Evolutionary conservation across 2,797 vertebrate species (phyloP).

Genomic region (Gymnothorax reevesii): DNA sequence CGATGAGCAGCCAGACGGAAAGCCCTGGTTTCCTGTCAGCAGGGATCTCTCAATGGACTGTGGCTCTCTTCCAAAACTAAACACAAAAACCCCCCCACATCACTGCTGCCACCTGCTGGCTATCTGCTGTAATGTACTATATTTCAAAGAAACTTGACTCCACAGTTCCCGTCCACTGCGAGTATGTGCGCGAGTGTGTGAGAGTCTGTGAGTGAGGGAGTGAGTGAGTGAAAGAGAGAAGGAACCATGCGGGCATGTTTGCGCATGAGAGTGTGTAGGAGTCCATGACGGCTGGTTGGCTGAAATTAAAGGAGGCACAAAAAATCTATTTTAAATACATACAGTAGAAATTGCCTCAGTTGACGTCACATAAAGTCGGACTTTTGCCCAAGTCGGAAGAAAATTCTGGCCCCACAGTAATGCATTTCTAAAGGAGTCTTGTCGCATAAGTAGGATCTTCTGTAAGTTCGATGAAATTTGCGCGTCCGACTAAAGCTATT

Average conservation of each 20-base stretch:
- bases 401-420: too few species aligned
- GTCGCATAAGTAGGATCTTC: too few species aligned
- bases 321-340: too few species aligned
- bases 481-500: too few species aligned
- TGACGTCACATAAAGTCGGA: too few species aligned
- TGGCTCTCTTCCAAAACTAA: too few species aligned
- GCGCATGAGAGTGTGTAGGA: neutral
- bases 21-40: neutral
- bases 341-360: too few species aligned
- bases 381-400: too few species aligned
- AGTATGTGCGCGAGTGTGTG: neutral
- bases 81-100: neutral
- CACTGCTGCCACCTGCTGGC: constrained; percentile 57
- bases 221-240: neutral
- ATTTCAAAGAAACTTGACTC: neutral
- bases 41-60: neutral
- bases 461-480: too few species aligned
- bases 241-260: neutral
- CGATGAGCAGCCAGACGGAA: neutral
- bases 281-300: too few species aligned
- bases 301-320: too few species aligned
- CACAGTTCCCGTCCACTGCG: neutral
- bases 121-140: neutral
- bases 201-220: neutral
- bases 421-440: too few species aligned